Percentiles rank a stretch among this genome's conserved stretches.
phyloP scores from a whole-genome alignment of 1,140 invertebrate genomes.

The Paraescarpia echinospica region DNA sequence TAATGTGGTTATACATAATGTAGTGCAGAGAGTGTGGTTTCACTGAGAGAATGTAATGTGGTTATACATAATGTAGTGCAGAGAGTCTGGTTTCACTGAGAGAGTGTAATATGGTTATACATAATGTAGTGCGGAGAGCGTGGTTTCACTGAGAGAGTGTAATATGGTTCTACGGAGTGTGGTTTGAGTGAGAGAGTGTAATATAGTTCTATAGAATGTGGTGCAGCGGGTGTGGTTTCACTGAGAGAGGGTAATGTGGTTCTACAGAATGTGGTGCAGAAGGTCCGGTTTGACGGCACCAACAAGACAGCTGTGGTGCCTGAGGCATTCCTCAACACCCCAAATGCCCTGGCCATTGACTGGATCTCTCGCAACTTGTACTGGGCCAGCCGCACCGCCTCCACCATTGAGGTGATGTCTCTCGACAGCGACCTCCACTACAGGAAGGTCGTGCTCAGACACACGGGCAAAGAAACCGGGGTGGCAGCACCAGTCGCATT shows the following conservation, averaged over 20 bases:
- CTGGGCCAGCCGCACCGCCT: conserved; percentile 90
- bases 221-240: not conserved
- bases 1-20: no score
- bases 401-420: conserved; percentile 86
- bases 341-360: conserved; percentile 89
- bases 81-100: not conserved
- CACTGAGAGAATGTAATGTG: no score
- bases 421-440: conserved; percentile 63
- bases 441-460: conserved; percentile 84
- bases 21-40: no score
- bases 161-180: not conserved
- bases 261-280: not conserved
- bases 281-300: not conserved
- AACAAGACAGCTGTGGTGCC: conserved; percentile 6
- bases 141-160: no score
- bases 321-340: conserved; percentile 61
- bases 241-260: not conserved
- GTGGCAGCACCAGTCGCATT: conserved; percentile 86
- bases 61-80: no score
- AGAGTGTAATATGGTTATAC: not conserved
- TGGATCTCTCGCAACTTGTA: conserved; percentile 94
- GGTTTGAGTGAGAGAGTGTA: not conserved
- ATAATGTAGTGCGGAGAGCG: not conserved
- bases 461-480: conserved; percentile 82
- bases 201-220: not conserved